Percentiles rank a stretch among this genome's conserved stretches.
Conservation (phyloP, 1,140 invertebrate genomes). For the Drosophila aff. region DNA sequence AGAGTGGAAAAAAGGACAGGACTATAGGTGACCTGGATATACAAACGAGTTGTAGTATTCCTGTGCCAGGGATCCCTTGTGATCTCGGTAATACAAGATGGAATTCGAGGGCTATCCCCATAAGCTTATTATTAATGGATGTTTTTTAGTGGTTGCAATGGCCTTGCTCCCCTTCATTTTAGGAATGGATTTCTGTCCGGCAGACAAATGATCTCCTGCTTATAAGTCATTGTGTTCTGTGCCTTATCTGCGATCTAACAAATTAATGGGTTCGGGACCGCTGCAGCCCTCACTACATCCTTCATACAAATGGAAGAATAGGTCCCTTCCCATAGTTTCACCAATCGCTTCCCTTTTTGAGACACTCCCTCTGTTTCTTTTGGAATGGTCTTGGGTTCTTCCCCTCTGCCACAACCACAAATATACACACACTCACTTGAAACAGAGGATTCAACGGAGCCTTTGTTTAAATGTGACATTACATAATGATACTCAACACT, state of each 20-base stretch:
- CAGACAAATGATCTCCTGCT: slow-evolving; percentile 68
- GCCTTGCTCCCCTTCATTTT: neutral
- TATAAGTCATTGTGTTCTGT: slow-evolving; percentile 44
- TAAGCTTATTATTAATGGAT: slow-evolving; percentile 4
- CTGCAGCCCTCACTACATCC: neutral
- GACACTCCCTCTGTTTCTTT: slow-evolving; percentile 24
- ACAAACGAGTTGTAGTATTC: neutral
- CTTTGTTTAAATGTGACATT: slow-evolving; percentile 77
- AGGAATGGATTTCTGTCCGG: neutral
- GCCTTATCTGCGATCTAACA: slow-evolving; percentile 37
- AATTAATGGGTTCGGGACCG: slow-evolving; percentile 21
- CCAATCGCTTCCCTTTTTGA: slow-evolving; percentile 59
- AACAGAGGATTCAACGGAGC: slow-evolving; percentile 11
- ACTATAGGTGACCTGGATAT: neutral
- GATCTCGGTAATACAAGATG: neutral
- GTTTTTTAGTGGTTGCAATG: neutral
- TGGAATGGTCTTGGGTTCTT: slow-evolving; percentile 17
- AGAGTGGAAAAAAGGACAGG: neutral
- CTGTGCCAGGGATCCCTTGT: neutral
- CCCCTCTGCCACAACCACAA: slow-evolving; percentile 47
- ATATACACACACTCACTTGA: slow-evolving; percentile 9
- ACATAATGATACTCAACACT: slow-evolving; percentile 76
- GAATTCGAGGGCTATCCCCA: neutral
- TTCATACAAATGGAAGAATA: neutral
- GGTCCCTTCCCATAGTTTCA: slow-evolving; percentile 46